phyloP scores from a whole-genome alignment of 2,888 invertebrate species.

The Polietes domitor region DNA sequence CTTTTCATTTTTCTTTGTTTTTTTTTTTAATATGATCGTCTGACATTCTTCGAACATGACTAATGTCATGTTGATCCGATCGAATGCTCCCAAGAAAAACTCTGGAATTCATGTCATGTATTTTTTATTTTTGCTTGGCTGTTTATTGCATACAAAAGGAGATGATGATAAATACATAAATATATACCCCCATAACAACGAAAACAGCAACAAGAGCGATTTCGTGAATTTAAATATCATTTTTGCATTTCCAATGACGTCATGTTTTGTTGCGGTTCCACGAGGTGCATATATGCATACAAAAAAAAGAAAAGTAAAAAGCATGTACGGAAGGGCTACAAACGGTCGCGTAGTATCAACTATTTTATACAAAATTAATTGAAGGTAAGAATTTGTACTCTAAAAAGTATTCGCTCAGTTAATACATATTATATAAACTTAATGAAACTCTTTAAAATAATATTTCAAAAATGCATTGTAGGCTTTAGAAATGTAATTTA shows the following conservation, averaged over 20 bases:
- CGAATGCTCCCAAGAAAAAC: neutral
- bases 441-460: no score
- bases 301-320: no score
- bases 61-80: neutral
- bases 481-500: no score
- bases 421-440: no score
- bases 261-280: constrained; percentile 16
- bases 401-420: no score
- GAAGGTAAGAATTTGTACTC: no score
- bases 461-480: no score
- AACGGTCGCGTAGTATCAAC: no score
- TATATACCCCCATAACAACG: no score
- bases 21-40: neutral
- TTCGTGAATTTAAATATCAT: constrained; percentile 1
- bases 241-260: constrained; percentile 38
- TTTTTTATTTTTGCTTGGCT: constrained; percentile 17
- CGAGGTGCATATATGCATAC: neutral
- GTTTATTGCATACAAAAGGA: constrained; percentile 25
- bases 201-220: neutral
- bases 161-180: constrained; percentile 7
- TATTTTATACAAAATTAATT: no score
- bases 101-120: neutral
- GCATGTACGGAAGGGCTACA: no score
- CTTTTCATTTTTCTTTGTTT: neutral
- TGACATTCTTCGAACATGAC: constrained; percentile 11